Base-by-base conservation (phyloP, 2,113 vertebrate species). In the Ivindomyrus marchei region DNA sequence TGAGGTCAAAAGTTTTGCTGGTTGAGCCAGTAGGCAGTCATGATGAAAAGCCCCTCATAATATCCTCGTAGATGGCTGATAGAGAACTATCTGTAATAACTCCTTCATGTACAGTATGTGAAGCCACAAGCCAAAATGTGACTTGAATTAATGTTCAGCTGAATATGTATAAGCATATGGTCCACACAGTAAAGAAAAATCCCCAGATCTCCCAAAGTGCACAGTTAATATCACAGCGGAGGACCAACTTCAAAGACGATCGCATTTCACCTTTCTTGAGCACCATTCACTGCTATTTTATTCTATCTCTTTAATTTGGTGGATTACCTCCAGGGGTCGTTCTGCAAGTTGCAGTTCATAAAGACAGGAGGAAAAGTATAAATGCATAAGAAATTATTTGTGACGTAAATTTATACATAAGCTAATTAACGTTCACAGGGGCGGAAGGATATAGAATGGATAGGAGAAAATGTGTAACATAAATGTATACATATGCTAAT, bases 241-340 rank as follows among this genome's bases (percentile, higher is more conserved):
- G 74, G 74, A 80, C 74, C 74, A 42, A 80, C 36, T 13, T 70
- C 62, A 19, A 80, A 80, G 31, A 80, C 5, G 15, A 36, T 80
- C 74, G 42, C 6, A 42, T 24, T 85, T n/a, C 83, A 85, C 42
- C 45, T n/a, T 47, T n/a, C 24, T 24, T 21, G 42, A 85, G 3
- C 83, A n/a, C 42, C 17, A 47, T 85, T 85, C 19, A 83, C 15
- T 24, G 77, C 15, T 83, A 42, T 80, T 80, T 17, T 80, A 42
- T 31, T 70, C 58, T 66, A 11, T 66, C 62, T 70, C 45, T 49
- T 46, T 90, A 88, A 90, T 92, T 92, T 92, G 91, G 92, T 77
- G 90, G 92, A 92, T 93, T 89, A 91, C 91, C 91, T 39, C 92
- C 90, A 89, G 77, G 31, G 56, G 77, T 77, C 9, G 53, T 90